phyloP scores from a whole-genome alignment of 2,113 vertebrate species.

The Trogon surrucura region DNA sequence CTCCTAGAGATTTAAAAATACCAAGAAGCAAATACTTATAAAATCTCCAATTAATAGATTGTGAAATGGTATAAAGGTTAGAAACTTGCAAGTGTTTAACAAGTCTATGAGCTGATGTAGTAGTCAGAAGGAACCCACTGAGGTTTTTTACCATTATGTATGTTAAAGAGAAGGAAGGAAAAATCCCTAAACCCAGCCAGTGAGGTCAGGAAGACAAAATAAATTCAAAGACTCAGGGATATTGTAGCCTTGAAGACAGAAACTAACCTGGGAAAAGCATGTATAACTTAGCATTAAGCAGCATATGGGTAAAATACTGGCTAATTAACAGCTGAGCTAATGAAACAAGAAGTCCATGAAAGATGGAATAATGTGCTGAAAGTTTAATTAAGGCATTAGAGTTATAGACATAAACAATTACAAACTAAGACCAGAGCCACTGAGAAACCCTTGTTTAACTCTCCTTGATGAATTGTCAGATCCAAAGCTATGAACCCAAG shows the following conservation, averaged over 20 bases:
- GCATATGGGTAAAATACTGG: not conserved
- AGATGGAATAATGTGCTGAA: not conserved
- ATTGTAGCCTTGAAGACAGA: not conserved
- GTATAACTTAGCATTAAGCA: not conserved
- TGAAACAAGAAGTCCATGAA: not conserved
- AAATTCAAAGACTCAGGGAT: not conserved
- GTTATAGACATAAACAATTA: not conserved
- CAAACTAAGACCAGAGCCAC: not conserved
- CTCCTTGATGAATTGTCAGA: not conserved
- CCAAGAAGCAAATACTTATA: not conserved
- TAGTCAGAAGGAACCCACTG: not conserved
- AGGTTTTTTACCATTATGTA: not conserved
- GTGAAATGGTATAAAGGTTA: not conserved
- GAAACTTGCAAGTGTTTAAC: not conserved
- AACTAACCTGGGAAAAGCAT: not conserved
- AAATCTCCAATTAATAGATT: not conserved
- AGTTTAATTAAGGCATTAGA: slow-evolving; percentile 21
- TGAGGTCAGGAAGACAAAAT: not conserved
- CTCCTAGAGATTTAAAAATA: not conserved
- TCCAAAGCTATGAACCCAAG: not conserved
- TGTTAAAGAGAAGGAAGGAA: not conserved
- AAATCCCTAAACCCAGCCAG: not conserved
- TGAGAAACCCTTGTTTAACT: not conserved
- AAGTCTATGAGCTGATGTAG: not conserved
- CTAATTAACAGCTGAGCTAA: not conserved